These are phyloP conservation scores for Pseudocheirus occidentalis DNA, from an alignment of 2,797 vertebrate genomes.

Conservation along the genomic window DNA sequence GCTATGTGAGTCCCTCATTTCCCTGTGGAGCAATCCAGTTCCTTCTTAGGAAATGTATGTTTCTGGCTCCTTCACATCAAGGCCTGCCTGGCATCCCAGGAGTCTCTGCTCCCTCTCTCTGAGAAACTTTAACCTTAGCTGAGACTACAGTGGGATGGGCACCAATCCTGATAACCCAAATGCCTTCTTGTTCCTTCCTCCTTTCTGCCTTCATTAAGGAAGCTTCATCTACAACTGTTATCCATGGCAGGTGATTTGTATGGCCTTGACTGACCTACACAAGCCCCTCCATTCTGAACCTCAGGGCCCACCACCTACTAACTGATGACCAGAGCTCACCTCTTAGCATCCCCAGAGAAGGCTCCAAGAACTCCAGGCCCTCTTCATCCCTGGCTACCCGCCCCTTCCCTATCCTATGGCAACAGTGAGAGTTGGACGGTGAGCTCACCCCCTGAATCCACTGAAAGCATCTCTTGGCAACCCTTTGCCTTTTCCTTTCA, in stretches of 20 bases:
- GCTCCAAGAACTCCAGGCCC: neutral
- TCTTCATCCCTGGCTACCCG: neutral
- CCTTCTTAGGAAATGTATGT: conserved; percentile 35
- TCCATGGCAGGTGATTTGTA: too few relatives aligned
- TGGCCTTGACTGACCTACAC: neutral
- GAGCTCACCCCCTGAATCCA: conserved; percentile 13
- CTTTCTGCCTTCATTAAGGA: conserved; percentile 45
- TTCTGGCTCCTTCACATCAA: conserved; percentile 56
- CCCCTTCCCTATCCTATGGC: conserved; percentile 11
- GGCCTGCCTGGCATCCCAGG: conserved; percentile 75
- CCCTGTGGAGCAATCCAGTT: conserved; percentile 17
- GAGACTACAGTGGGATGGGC: conserved; percentile 74
- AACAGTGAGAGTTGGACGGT: neutral
- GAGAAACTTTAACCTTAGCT: conserved; percentile 75
- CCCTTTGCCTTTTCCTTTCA: conserved; percentile 14
- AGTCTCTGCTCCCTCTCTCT: conserved; percentile 75
- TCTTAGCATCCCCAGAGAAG: neutral
- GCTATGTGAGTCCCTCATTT: conserved; percentile 1
- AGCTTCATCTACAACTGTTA: conserved; percentile 45
- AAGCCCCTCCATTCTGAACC: neutral
- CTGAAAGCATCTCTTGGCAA: conserved; percentile 52
- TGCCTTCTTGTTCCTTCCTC: conserved; percentile 51
- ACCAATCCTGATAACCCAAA: conserved; percentile 68
- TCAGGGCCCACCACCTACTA: neutral
- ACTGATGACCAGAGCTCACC: too few relatives aligned